phyloP scores from a whole-genome alignment of 2,888 invertebrate genomes.

The Gnatocerus cornutus region DNA sequence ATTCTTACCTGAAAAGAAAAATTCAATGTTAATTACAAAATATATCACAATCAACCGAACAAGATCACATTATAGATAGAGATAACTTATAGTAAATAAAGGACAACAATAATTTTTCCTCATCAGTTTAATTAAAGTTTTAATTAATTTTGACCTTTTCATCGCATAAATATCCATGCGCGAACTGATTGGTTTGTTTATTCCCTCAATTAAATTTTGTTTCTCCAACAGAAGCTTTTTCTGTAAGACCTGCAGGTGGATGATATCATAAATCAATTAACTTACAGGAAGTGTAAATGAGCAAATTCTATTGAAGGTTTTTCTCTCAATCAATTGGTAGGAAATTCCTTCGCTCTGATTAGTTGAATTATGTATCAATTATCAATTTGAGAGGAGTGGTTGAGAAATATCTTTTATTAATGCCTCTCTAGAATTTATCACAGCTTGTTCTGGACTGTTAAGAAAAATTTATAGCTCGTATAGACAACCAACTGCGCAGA shows the following conservation, averaged over 20 bases:
- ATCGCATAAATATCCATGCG: slow-evolving; percentile 21
- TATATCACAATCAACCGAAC: slow-evolving; percentile 12
- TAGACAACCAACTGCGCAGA: slow-evolving; percentile 41
- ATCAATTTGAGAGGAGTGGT: slow-evolving; percentile 8
- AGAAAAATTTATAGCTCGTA: slow-evolving; percentile 23
- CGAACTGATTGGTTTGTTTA: slow-evolving; percentile 22
- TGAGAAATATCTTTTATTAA: slow-evolving; percentile 12
- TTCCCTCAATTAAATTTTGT: slow-evolving; percentile 13
- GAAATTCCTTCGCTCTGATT: slow-evolving; percentile 17
- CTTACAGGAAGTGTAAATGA: slow-evolving; percentile 26
- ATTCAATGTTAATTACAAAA: slow-evolving; percentile 20
- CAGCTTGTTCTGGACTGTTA: slow-evolving; percentile 4
- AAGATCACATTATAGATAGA: slow-evolving; percentile 32
- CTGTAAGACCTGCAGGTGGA: background rate
- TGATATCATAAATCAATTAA: slow-evolving; percentile 4
- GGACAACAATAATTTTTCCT: slow-evolving; percentile 17
- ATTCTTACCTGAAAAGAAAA: slow-evolving; percentile 39
- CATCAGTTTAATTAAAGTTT: slow-evolving; percentile 31
- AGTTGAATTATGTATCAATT: slow-evolving; percentile 18
- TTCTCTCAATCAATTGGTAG: background rate
- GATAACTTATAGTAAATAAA: slow-evolving; percentile 20
- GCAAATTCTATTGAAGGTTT: slow-evolving; percentile 13
- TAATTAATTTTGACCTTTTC: slow-evolving; percentile 24
- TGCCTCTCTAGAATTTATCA: background rate
- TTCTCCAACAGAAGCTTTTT: slow-evolving; percentile 8